Percentiles rank a stretch among this genome's conserved stretches.
Evolutionary conservation across 2,888 invertebrate genomes (phyloP).

Genomic region (Himalopsyche anomala): DNA sequence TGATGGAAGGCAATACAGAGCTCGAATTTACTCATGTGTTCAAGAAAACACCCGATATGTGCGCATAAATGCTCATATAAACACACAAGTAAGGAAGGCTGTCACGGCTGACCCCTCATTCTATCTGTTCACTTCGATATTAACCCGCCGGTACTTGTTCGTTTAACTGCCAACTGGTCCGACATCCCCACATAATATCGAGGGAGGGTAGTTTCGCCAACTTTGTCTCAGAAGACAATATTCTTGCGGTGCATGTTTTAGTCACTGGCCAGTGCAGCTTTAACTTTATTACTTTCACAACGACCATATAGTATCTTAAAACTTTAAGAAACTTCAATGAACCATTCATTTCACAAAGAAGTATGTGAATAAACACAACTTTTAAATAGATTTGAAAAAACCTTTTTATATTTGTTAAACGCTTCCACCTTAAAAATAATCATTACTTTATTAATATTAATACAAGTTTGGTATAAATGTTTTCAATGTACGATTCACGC

Average conservation of each 20-base stretch:
- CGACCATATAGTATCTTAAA: no score
- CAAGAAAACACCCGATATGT: background rate
- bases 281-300: background rate
- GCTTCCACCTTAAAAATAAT: no score
- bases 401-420: no score
- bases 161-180: slow-evolving; percentile 26
- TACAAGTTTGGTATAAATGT: no score
- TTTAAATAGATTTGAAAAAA: no score
- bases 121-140: slow-evolving; percentile 9
- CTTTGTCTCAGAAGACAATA: background rate
- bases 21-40: background rate
- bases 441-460: no score
- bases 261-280: slow-evolving; percentile 2
- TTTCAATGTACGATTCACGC: no score
- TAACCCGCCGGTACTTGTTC: slow-evolving; percentile 30
- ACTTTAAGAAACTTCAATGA: no score
- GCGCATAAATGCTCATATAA: background rate
- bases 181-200: slow-evolving; percentile 21
- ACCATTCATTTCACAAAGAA: no score
- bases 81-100: slow-evolving; percentile 5
- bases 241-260: slow-evolving; percentile 16
- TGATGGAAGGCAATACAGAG: no score
- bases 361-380: no score
- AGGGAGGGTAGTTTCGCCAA: slow-evolving; percentile 16
- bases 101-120: slow-evolving; percentile 22